Conservation (phyloP, 2,797 vertebrate genomes). For the Hydrocynus forskahlii region DNA sequence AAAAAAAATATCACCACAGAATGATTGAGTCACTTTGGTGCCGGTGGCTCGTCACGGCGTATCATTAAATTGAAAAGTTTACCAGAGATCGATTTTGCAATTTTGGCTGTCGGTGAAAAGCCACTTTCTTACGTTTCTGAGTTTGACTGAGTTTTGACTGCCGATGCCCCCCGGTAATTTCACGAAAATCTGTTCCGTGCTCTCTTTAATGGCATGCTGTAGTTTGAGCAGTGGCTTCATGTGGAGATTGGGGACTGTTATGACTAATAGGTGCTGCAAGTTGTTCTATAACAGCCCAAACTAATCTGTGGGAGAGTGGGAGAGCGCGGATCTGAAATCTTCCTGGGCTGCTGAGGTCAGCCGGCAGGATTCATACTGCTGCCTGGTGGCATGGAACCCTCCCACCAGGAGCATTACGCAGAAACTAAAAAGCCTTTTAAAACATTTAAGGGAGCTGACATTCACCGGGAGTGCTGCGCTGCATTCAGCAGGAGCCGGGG, state of each 20-base stretch:
- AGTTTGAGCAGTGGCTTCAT: not conserved
- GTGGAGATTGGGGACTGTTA: not conserved
- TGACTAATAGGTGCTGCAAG: constrained; percentile 1
- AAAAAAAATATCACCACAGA: too few relatives aligned
- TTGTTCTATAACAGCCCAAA: constrained; percentile 12
- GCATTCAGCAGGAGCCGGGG: not conserved
- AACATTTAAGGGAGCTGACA: constrained; percentile 19
- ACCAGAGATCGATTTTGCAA: not conserved
- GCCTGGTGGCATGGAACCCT: constrained; percentile 5
- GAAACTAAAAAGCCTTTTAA: constrained; percentile 14
- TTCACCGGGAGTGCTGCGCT: constrained; percentile 11
- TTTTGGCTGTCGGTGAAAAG: not conserved
- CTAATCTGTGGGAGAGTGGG: constrained; percentile 11
- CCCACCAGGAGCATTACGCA: constrained; percentile 8
- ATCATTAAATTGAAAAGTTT: not conserved
- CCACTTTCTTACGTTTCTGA: not conserved
- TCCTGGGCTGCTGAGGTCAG: not conserved
- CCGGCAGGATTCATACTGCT: not conserved
- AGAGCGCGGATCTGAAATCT: not conserved
- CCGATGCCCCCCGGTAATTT: not conserved
- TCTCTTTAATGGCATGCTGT: not conserved
- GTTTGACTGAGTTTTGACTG: not conserved
- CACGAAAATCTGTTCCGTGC: not conserved
- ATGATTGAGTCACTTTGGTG: too few relatives aligned
- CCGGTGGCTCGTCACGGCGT: too few relatives aligned